These are phyloP conservation scores for Torymus texanus DNA, from an alignment of 2,888 invertebrate species.

Conservation along the genomic window DNA sequence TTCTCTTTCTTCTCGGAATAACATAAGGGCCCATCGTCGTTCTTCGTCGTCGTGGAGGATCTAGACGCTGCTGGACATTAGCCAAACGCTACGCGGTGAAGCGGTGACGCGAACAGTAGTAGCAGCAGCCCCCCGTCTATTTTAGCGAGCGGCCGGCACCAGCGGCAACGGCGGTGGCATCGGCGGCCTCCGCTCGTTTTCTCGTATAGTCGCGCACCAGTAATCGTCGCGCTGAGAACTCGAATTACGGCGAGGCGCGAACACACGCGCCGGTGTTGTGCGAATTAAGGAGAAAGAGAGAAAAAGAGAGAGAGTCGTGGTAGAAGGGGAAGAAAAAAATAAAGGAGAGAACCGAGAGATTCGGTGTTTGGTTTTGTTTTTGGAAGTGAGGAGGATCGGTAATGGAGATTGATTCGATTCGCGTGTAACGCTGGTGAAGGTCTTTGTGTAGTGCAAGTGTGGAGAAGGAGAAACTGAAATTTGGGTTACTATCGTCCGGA, in stretches of 20 bases:
- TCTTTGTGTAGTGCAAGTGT: no score
- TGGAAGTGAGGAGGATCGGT: constrained; percentile 3
- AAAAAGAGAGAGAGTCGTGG: neutral
- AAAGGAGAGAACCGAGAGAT: no score
- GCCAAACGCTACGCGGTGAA: no score
- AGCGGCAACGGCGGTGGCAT: neutral
- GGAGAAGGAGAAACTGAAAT: no score
- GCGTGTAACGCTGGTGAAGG: no score
- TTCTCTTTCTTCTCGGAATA: constrained; percentile 42
- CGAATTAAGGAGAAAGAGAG: constrained; percentile 1
- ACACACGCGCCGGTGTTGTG: neutral
- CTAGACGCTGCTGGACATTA: neutral
- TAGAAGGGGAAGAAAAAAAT: neutral
- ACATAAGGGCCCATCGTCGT: constrained; percentile 18
- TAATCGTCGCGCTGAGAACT: constrained; percentile 49
- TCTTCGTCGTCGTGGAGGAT: neutral
- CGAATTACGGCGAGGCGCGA: constrained; percentile 33
- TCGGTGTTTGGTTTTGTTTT: no score
- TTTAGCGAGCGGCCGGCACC: constrained; percentile 35
- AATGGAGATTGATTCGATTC: neutral
- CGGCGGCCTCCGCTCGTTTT: constrained; percentile 4
- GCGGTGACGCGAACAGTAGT: no score
- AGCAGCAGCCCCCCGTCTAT: constrained; percentile 32
- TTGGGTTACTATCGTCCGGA: no score
- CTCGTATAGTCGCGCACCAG: constrained; percentile 50